These are phyloP conservation scores for Archivesica marissinica DNA, from an alignment of 1,140 invertebrate species.

Conservation along the genomic window DNA sequence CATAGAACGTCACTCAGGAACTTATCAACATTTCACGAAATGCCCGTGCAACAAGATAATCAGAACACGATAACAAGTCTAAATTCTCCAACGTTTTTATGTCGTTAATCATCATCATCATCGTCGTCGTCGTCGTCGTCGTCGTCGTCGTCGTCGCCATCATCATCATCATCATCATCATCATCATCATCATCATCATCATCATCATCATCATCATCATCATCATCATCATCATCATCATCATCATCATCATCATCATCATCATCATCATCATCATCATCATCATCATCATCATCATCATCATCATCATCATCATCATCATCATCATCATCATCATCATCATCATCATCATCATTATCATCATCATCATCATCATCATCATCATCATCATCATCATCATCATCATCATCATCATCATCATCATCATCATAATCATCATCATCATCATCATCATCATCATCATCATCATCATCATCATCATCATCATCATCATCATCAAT, in stretches of 20 bases:
- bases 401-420: slow-evolving; percentile 14
- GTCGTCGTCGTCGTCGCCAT: slow-evolving; percentile 20
- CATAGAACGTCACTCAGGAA: too few relatives aligned
- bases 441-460: slow-evolving; percentile 8
- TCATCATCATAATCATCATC: too few relatives aligned
- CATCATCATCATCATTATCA: slow-evolving; percentile 41
- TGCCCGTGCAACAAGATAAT: too few relatives aligned
- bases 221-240: slow-evolving; percentile 51
- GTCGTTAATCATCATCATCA: slow-evolving; percentile 2
- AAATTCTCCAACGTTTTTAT: too few relatives aligned
- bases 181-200: slow-evolving; percentile 29
- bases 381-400: slow-evolving; percentile 29
- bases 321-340: slow-evolving; percentile 55
- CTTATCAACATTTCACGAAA: too few relatives aligned
- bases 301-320: slow-evolving; percentile 13
- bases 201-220: neutral
- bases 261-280: slow-evolving; percentile 23
- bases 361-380: slow-evolving; percentile 22
- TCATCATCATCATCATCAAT: neutral
- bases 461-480: neutral
- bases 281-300: slow-evolving; percentile 26
- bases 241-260: slow-evolving; percentile 45
- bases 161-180: slow-evolving; percentile 23
- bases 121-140: slow-evolving; percentile 48
- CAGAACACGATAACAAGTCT: too few relatives aligned